Evolutionary conservation across 2,888 invertebrate genomes (phyloP).

Genomic region (Uropetala carovei): DNA sequence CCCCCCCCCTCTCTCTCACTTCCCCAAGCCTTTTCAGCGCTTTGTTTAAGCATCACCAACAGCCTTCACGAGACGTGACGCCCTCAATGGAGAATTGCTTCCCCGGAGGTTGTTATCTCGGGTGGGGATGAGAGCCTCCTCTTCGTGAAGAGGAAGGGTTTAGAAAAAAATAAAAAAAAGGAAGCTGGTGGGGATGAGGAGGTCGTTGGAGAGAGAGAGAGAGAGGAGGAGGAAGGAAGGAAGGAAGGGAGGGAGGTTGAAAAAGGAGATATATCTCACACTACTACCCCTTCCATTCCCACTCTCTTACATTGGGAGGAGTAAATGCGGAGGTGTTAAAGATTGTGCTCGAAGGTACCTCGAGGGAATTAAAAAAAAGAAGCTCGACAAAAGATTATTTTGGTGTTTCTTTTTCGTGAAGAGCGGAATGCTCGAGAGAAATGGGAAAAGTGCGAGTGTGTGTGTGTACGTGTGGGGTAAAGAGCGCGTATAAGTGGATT

Average conservation of each 20-base stretch:
- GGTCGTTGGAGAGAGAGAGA: neutral
- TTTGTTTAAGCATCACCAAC: constrained; percentile 31
- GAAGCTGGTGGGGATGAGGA: neutral
- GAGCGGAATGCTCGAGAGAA: too few relatives aligned
- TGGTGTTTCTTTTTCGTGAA: too few relatives aligned
- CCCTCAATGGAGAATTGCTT: constrained; percentile 22
- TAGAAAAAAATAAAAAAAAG: neutral
- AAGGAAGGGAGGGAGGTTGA: neutral
- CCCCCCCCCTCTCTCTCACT: neutral
- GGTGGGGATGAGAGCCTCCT: neutral
- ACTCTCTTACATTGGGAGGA: neutral
- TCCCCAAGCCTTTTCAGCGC: neutral
- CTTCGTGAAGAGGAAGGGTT: neutral
- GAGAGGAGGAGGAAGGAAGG: neutral
- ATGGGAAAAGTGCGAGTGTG: too few relatives aligned
- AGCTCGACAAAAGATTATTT: neutral
- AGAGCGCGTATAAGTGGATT: too few relatives aligned
- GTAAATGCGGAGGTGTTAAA: neutral
- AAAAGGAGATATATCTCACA: neutral
- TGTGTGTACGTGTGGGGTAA: too few relatives aligned
- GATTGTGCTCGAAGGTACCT: neutral
- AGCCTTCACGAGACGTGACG: constrained; percentile 13
- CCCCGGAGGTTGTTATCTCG: constrained; percentile 19
- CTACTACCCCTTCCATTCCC: neutral
- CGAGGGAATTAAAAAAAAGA: neutral